Conservation (phyloP, 2,113 vertebrate species). For the Dendropsophus ebraccatus region DNA sequence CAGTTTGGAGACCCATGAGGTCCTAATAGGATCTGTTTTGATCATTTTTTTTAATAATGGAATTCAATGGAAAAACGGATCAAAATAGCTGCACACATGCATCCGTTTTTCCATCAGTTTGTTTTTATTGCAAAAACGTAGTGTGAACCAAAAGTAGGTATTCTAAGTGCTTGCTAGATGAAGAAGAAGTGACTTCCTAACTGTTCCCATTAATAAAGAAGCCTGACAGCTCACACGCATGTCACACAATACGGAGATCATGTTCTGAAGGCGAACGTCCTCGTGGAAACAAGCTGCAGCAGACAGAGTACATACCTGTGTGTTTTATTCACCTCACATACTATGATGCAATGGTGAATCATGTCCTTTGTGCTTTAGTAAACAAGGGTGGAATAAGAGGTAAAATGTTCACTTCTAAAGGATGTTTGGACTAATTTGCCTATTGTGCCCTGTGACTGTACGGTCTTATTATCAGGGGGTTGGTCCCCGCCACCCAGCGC, state of each 20-base stretch:
- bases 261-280: conserved; percentile 14
- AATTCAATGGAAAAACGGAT: too few relatives aligned
- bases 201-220: neutral
- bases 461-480: conserved; percentile 15
- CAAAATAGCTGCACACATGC: too few relatives aligned
- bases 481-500: conserved; percentile 9
- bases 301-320: conserved; percentile 36
- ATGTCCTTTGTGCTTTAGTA: conserved; percentile 40
- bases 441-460: conserved; percentile 25
- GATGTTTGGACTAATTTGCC: conserved; percentile 46
- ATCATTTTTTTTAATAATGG: too few relatives aligned
- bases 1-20: too few relatives aligned
- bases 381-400: conserved; percentile 47
- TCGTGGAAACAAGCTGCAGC: neutral
- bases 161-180: too few relatives aligned
- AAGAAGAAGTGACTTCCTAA: neutral
- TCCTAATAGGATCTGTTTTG: too few relatives aligned
- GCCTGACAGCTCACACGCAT: neutral
- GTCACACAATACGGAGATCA: neutral
- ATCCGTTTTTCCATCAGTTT: too few relatives aligned
- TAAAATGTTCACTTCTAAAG: conserved; percentile 34
- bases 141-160: too few relatives aligned
- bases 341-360: conserved; percentile 33
- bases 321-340: conserved; percentile 15
- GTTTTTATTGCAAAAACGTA: too few relatives aligned